Evolutionary conservation across 2,888 invertebrate genomes (phyloP), one percentile per base, ranked within the genome.

Genomic region (Agrochola circellaris): DNA sequence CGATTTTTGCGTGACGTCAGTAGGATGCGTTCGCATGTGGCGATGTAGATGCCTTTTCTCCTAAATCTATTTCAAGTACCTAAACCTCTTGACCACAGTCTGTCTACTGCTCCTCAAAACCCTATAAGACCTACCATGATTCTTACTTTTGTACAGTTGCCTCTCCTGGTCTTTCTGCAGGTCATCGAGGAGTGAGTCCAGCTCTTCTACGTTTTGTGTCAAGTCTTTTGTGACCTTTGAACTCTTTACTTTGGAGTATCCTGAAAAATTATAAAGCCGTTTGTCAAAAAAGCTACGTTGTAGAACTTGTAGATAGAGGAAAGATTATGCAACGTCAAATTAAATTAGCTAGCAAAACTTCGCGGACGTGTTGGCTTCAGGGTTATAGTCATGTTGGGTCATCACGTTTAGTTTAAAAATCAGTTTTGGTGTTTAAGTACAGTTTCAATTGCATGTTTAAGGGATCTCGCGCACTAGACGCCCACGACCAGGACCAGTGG

Each of bases 151-250:
- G 83, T 96, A 96, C 2, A 96, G 93, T 90, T 96, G 96, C 74
- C 97, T 89, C 77, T 97, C 97, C 86, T 97, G 97, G 68, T 97
- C 97, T 83, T 95, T 95, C 90, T 98, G 98, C 88, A 98, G 94
- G 92, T 98, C 98, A 87, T 98, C 98, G 73, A 98, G 95, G 69
- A 98, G 94, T 0, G 98, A 98, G 92, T 98, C 98, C 90, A 98
- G 93, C 92, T 98, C 98, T 89, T 98, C 98, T 67, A 98, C 98
- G 90, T 98, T 98, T 90, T 98, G 97, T 6, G 95, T 93, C 86
- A 97, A 90, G 58, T 96, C 97, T 81, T 95, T 96, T 17, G 95
- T 96, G 77, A 91, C 95, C 82, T 95, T 96, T 0, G 95, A 91
- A 74, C 92, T 94, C 83, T 94, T 96, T 62, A 96, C 94, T 83